These are phyloP conservation scores for Plagiodera versicolora DNA, from an alignment of 2,888 invertebrate species.

Conservation along the genomic window DNA sequence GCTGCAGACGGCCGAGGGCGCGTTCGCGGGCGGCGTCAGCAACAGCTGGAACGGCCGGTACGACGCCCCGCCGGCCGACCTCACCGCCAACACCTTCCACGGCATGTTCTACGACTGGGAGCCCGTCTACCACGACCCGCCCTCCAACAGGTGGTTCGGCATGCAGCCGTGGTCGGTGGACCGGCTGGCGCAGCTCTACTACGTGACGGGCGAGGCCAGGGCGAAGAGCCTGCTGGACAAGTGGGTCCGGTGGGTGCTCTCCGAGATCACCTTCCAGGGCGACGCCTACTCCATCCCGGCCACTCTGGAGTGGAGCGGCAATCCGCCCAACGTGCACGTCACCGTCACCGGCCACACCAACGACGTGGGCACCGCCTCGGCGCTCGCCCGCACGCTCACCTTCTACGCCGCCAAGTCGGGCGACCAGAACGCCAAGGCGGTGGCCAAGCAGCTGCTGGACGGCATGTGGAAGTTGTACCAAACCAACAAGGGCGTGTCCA, in stretches of 20 bases:
- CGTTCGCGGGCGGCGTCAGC: constrained; percentile 40
- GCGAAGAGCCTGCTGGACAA: constrained; percentile 34
- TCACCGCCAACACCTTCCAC: constrained; percentile 35
- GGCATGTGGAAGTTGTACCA: constrained; percentile 31
- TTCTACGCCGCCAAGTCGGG: constrained; percentile 38
- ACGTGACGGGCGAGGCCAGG: constrained; percentile 32
- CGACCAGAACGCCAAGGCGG: constrained; percentile 30
- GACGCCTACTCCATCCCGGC: constrained; percentile 33
- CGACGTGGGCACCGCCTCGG: constrained; percentile 38
- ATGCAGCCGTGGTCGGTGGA: constrained; percentile 40
- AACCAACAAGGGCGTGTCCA: constrained; percentile 32
- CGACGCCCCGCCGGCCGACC: constrained; percentile 31
- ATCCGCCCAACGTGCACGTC: constrained; percentile 36
- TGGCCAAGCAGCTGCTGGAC: constrained; percentile 34
- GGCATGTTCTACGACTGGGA: constrained; percentile 42
- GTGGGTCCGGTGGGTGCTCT: constrained; percentile 36
- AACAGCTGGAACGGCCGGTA: constrained; percentile 40
- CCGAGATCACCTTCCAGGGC: constrained; percentile 27
- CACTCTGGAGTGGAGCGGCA: constrained; percentile 33
- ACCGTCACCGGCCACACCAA: constrained; percentile 26
- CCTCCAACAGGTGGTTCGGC: constrained; percentile 41
- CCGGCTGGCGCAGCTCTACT: constrained; percentile 39
- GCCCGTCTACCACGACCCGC: constrained; percentile 39
- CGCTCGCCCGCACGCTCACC: constrained; percentile 35
- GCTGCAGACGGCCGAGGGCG: constrained; percentile 36